phyloP scores from a whole-genome alignment of 2,888 invertebrate genomes.

The Stenolophus ochropezus region DNA sequence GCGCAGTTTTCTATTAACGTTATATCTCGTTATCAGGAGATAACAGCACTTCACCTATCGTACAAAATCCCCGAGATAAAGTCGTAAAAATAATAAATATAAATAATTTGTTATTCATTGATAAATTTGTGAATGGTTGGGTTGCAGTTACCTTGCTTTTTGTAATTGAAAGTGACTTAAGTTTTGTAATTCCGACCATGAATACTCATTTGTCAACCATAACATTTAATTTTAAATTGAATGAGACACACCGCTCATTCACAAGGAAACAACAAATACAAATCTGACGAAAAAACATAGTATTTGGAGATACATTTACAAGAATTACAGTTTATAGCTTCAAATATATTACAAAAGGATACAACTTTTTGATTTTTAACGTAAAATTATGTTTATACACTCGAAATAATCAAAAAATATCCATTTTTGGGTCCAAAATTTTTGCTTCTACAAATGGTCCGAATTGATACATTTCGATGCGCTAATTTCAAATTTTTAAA shows the following conservation, averaged over 20 bases:
- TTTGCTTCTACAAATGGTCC: too few relatives aligned
- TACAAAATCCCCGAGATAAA: constrained; percentile 4
- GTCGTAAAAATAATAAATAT: neutral
- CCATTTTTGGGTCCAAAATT: too few relatives aligned
- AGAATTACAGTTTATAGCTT: too few relatives aligned
- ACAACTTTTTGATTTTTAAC: too few relatives aligned
- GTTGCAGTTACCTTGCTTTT: neutral
- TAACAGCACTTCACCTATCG: neutral
- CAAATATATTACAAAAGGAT: too few relatives aligned
- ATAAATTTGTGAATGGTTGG: neutral
- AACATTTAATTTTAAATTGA: neutral
- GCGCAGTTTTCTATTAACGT: constrained; percentile 8
- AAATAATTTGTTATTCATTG: neutral
- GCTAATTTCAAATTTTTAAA: too few relatives aligned
- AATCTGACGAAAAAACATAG: too few relatives aligned
- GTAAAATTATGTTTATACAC: too few relatives aligned
- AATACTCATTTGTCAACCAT: neutral
- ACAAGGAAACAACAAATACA: neutral
- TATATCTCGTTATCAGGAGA: constrained; percentile 9
- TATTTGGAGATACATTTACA: too few relatives aligned
- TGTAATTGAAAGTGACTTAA: neutral
- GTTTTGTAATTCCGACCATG: neutral
- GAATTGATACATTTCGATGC: too few relatives aligned
- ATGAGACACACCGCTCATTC: neutral
- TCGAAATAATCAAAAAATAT: too few relatives aligned